Percentiles rank a stretch among this genome's conserved stretches.
Conservation (phyloP, 2,888 invertebrate species). For the Copidosoma aretas region DNA sequence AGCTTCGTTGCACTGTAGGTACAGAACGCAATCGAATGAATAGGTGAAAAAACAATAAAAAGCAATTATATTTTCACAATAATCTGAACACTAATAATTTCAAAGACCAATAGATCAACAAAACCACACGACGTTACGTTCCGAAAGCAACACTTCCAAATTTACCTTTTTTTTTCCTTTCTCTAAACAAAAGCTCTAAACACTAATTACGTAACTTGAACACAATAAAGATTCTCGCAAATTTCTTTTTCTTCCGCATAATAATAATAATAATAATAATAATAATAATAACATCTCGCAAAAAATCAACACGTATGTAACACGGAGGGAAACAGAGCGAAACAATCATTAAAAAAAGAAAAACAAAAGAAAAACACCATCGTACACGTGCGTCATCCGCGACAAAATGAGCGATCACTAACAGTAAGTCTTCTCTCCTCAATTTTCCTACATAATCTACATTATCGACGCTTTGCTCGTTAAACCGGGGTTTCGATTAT, state of each 20-base stretch:
- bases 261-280: too few relatives aligned
- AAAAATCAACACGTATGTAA: constrained; percentile 52
- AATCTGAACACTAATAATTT: not conserved
- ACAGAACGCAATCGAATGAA: constrained; percentile 9
- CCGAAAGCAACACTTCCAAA: not conserved
- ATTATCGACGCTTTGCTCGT: too few relatives aligned
- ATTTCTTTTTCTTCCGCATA: constrained; percentile 15
- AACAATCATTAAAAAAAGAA: constrained; percentile 17
- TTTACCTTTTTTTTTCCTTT: not conserved
- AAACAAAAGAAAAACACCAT: not conserved
- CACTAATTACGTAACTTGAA: constrained; percentile 47
- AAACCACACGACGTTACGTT: not conserved
- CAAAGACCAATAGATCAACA: not conserved
- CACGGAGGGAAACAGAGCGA: constrained; percentile 46
- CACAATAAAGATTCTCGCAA: constrained; percentile 48
- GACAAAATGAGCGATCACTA: constrained; percentile 27
- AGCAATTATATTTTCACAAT: too few relatives aligned
- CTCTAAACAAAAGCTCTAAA: constrained; percentile 43
- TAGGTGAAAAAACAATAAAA: not conserved
- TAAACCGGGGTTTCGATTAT: too few relatives aligned
- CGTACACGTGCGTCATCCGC: constrained; percentile 27
- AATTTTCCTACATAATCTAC: constrained; percentile 1
- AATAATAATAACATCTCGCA: constrained; percentile 42
- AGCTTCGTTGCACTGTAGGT: constrained; percentile 39
- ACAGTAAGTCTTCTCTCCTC: constrained; percentile 33